Evolutionary conservation across 2,797 vertebrate species (phyloP).

Genomic region (Artibeus jamaicensis): DNA sequence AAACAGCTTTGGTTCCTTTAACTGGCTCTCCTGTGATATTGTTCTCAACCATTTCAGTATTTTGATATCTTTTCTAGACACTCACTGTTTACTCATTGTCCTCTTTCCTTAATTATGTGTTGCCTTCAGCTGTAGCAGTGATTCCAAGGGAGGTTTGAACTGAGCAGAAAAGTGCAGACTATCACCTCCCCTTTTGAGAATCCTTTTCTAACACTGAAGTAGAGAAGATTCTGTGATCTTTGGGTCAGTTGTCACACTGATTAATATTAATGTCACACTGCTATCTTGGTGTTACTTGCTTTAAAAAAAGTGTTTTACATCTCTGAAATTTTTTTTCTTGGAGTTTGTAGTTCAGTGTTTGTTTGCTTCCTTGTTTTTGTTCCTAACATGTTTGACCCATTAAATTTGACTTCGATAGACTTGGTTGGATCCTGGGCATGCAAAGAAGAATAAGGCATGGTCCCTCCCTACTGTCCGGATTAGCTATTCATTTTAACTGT

Average conservation of each 20-base stretch:
- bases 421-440: not conserved
- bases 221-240: not conserved
- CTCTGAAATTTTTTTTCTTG: constrained; percentile 6
- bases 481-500: not conserved
- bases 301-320: not conserved
- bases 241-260: not conserved
- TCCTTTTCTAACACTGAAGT: constrained; percentile 19
- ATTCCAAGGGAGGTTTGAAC: not conserved
- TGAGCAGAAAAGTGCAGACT: not conserved
- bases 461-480: not conserved
- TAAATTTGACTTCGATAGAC: not conserved
- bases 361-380: not conserved
- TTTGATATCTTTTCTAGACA: constrained; percentile 3
- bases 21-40: not conserved
- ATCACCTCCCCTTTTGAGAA: not conserved
- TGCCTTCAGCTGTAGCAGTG: not conserved
- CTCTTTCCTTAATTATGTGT: not conserved
- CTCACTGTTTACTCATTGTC: not conserved
- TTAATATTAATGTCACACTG: not conserved
- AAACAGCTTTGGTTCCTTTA: constrained; percentile 27
- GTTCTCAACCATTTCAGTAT: not conserved
- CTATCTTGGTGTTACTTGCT: not conserved
- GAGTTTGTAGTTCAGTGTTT: not conserved
- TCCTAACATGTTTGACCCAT: not conserved
- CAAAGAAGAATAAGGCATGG: not conserved